Evolutionary conservation across 2,888 invertebrate genomes (phyloP), one percentile per base, ranked within the genome.

Genomic region (Girardia tigrina): DNA sequence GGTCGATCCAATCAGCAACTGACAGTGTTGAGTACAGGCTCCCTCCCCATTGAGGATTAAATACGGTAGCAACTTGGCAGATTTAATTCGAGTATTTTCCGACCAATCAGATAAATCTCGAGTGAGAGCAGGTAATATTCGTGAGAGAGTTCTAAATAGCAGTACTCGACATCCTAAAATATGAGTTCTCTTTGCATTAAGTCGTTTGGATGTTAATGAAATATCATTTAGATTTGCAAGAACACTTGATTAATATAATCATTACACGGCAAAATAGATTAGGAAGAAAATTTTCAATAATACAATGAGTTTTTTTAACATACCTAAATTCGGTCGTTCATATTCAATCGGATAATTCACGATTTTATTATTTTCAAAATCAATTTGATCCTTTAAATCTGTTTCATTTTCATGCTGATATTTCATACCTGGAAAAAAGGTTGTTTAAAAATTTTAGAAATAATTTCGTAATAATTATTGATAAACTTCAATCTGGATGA

Each of bases 81-180:
- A 89, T 75, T 91, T 88, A 0, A 90, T 85, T 72, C 90, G 85
- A 0, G 88, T 88, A 77, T 87, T 87, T 0, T 86, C 87, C 80
- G 90, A 88, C 91, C 91, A 92, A 79, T 91, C 89, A 0, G 87
- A 87, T 80, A 92, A 86, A 82, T 92, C 92, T 81, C 83, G 85
- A 71, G 86, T 84, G 79, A 92, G 86, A 42, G 89, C 90, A 26
- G 88, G 88, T 14, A 90, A 85, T 78, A 92, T 88, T 79, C 82
- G 82, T 29, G 89, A 88, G 78, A 90, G 86, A 81, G 91, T 89
- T 77, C 88, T 87, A 80, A 90, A 89, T 0, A 90, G 90, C 72
- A 94, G 84, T 0, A 87, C 87, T 8, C 93, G 88, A 81, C 94
- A 94, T 0, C 93, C 93, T 26, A 93, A 92, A n/a, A 93, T 56